phyloP scores from a whole-genome alignment of 2,797 vertebrate genomes.

The Pantherophis alleghaniensis region DNA sequence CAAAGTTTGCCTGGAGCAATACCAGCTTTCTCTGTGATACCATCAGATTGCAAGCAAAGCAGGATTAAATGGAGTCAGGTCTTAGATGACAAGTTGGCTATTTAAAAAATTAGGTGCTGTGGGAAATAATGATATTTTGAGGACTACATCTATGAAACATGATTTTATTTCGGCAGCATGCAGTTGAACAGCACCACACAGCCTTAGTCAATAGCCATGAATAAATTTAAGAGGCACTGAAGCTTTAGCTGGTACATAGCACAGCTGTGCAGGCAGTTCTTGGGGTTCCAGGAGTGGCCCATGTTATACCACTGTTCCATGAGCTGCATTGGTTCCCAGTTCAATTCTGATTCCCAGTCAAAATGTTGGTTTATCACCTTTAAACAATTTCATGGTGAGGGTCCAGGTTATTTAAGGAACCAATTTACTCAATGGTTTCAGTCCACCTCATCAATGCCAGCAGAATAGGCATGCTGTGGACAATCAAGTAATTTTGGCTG shows the following conservation, averaged over 20 bases:
- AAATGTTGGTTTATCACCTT: not conserved
- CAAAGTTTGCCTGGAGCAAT: conserved; percentile 17
- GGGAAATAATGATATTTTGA: conserved; percentile 30
- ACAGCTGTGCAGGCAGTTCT: not conserved
- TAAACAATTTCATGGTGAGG: not conserved
- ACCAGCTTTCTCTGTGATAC: not conserved
- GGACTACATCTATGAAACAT: not conserved
- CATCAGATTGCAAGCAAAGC: conserved; percentile 15
- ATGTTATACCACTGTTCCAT: not conserved
- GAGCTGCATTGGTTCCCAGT: not conserved
- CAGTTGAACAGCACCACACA: not conserved
- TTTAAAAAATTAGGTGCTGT: not conserved
- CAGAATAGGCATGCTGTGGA: not conserved
- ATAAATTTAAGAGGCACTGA: not conserved
- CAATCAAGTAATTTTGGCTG: not conserved
- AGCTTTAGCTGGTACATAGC: not conserved
- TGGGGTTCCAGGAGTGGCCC: not conserved
- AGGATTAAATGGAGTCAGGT: conserved; percentile 21
- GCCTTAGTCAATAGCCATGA: not conserved
- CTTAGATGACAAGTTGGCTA: not conserved
- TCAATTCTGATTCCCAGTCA: not conserved
- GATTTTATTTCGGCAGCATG: not conserved
- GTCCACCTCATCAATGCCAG: not conserved
- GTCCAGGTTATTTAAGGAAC: not conserved
- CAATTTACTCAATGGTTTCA: not conserved